Evolutionary conservation across 2,888 invertebrate genomes (phyloP), one percentile per base, ranked within the genome.

Genomic region (Patella caerulea): DNA sequence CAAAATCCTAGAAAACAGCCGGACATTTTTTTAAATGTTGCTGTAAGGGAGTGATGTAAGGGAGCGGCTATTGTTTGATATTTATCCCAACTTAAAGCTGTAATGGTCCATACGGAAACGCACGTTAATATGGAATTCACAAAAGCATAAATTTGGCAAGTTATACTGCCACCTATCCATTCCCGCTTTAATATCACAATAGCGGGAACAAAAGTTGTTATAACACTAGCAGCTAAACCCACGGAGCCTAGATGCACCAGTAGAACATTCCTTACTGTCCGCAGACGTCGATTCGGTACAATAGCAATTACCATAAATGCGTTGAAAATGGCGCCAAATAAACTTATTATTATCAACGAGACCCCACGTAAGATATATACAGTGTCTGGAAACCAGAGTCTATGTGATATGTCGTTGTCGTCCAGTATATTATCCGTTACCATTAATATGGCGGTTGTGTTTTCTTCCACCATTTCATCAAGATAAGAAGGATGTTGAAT

Each of bases 71-170:
- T 89, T 9, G 89, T 88, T 75, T 88, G 87, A 74, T 88, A 88
- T 74, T 89, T 89, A 81, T 89, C 89, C 89, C 88, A 89, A 79
- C 88, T 88, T 53, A 89, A 79, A 2, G 88, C 88, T 1, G 88
- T 85, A 9, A 89, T 87, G 0, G 86, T 87, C 86, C 86, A 87
- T 12, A 83, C 81, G 15, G 84, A 83, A 5, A 84, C 84, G 15
- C 84, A 75, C 1, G 85, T 86, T 12, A 86, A 83, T 34, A 84
- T 79, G 0, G 85, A 84, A 24, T 84, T 78, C 14, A 84, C 72
- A 74, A 84, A 85, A 74, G 84, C 86, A 78, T 85, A 86, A 4
- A 85, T 81, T 69, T 87, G 84, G 77, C 86, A 87, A 17, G 83
- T 72, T 17, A 83, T 75, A 4, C 82, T 53, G 12, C 86, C 86